Base-by-base conservation (phyloP, 1,140 invertebrate species). In the Acromyrmex echinatior region DNA sequence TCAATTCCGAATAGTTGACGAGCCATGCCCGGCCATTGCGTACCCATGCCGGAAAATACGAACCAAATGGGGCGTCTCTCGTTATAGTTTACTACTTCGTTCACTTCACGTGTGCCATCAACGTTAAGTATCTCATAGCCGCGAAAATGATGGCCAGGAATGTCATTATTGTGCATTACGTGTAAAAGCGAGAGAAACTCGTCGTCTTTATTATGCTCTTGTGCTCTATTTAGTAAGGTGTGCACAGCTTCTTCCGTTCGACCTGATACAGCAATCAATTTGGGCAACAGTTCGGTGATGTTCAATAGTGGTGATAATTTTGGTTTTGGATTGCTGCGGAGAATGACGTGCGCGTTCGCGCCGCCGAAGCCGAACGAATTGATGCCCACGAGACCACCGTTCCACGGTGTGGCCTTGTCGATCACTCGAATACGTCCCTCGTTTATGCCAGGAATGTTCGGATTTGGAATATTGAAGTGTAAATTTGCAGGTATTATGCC, bases 311-410 rank as follows among this genome's bases (percentile, higher is more conserved):
- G 96, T 1, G 96, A 95, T 5, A 95, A 91, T 93, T 97, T 97
- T 28, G 96, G 96, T 92, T 97, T 98, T 0, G 97, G 96, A 93
- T 98, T 98, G 1, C 97, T 97, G 91, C 97, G 97, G 0, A 99
- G 95, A 76, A 99, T 96, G 0, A 98, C 95, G 95, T 99, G 99
- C 18, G 98, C 98, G 96, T 99, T 99, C 31, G 99, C 98, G 70
- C 99, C 99, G 80, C 99, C 99, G 96, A 99, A 99, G 25, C 99
- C 99, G 95, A 99, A 99, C 3, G 98, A 99, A 95, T 99, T 99
- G 1, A 99, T 92, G 7, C 97, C 99, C 53, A 98, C 97, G 31
- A 98, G 95, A 16, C 98, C 98, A 21, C 98, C 98, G 53, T 98
- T 97, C 97, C 98, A 99, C 18, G 97, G 96, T 65, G 96, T 97